Evolutionary conservation across 1,140 invertebrate species (phyloP), one percentile per base, ranked within the genome.

Genomic region (Ceratitis capitata): DNA sequence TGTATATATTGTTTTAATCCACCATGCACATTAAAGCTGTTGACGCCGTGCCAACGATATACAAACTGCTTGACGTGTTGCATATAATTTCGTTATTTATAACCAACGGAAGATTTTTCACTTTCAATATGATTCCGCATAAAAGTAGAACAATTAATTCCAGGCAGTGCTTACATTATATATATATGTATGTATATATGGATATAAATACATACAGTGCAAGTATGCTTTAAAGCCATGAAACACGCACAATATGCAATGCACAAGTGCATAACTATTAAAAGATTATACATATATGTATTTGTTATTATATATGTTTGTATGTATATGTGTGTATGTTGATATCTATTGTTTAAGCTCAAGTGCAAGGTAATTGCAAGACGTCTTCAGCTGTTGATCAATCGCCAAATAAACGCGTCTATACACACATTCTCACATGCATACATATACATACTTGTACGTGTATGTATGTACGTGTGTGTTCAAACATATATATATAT

Each of bases 131-230:
- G 16, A 82, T 56, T 51, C 6, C 74, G 53, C 49, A 51, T 85
- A 82, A 85, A 85, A 51, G 84, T 85, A 85, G 85, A 85, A 85
- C 85, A 51, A 83, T 85, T 85, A 85, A 53, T 85, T 85, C 58
- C 42, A 14, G 35, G 53, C 42, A 39, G 26, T n/a, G 12, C 23
- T 16, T 45, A 51, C 29, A 56, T 10, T 6, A 35, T 19, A 42
- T 19, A 19, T 23, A 56, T 23, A 9, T 35, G 19, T 35, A 32
- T 26, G n/a, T 53, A 12, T 58, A 26, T 85, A n/a, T 85, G 47
- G 1, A 42, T 74, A 9, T 42, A 56, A 42, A 12, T 47, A 58
- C 82, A n/a, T 85, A 53, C 26, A 42, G 19, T n/a, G 53, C n/a
- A n/a, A n/a, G n/a, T n/a, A n/a, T n/a, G n/a, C n/a, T n/a, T n/a